These are phyloP conservation scores for Apogon hyalosoma DNA, from an alignment of 2,797 vertebrate species.

Conservation along the genomic window DNA sequence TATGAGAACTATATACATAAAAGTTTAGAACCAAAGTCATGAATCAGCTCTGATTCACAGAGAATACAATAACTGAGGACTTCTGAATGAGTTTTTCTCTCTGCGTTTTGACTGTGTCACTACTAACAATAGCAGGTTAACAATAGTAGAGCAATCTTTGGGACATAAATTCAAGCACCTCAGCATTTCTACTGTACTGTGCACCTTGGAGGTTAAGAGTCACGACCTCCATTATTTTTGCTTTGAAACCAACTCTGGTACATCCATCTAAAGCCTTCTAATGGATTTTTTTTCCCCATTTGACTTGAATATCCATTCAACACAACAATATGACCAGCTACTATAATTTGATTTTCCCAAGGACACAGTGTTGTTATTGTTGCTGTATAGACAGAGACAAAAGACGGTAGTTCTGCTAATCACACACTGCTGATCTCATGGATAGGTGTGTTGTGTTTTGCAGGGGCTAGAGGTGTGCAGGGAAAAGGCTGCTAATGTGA, in stretches of 20 bases:
- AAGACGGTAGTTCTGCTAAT: no score
- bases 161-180: background rate
- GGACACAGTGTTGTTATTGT: no score
- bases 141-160: background rate
- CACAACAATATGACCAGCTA: no score
- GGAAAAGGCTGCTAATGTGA: no score
- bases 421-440: no score
- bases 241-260: background rate
- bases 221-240: conserved; percentile 7
- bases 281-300: conserved; percentile 3
- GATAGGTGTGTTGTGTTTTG: no score
- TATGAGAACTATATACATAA: conserved; percentile 29
- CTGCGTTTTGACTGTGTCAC: background rate
- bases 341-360: no score
- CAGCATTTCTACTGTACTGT: background rate
- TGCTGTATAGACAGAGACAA: no score
- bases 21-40: conserved; percentile 36
- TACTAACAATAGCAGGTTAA: background rate
- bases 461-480: no score
- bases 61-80: background rate
- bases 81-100: background rate
- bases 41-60: conserved; percentile 18
- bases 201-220: background rate
- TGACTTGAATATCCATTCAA: background rate
- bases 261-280: background rate